A percentile compares a stretch with the other conserved stretches of the same genome.
phyloP scores from a whole-genome alignment of 2,113 vertebrate genomes.

The Cygnus buccinator region DNA sequence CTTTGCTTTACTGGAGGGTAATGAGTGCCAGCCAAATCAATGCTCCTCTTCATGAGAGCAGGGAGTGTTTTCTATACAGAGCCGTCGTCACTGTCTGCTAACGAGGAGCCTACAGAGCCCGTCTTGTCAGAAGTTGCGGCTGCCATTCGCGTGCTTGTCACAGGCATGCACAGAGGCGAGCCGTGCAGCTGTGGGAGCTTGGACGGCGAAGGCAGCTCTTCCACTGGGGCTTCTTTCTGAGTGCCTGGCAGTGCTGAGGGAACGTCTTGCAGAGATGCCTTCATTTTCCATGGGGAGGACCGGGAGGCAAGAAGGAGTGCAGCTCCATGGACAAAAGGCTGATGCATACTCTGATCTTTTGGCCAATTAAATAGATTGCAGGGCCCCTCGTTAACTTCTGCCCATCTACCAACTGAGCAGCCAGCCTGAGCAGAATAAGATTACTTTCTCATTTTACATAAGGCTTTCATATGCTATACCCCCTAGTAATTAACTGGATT shows the following conservation, averaged over 20 bases:
- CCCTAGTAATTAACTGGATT: conserved; percentile 37
- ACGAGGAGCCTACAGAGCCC: neutral
- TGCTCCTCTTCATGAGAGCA: neutral
- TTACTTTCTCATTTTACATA: conserved; percentile 5
- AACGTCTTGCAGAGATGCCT: neutral
- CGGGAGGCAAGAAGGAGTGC: neutral
- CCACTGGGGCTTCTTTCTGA: neutral
- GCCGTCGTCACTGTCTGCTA: neutral
- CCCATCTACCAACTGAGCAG: neutral
- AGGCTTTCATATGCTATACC: neutral
- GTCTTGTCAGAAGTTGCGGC: neutral
- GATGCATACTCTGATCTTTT: neutral
- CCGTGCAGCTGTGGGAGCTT: neutral
- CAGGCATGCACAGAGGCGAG: fast-evolving
- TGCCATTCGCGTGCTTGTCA: neutral
- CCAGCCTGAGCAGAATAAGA: neutral
- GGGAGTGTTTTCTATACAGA: fast-evolving
- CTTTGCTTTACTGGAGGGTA: fast-evolving
- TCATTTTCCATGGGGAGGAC: fast-evolving
- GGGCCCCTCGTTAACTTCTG: neutral
- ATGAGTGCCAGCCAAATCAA: fast-evolving
- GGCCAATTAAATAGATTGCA: neutral
- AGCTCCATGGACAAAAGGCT: fast-evolving
- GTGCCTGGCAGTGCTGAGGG: neutral
- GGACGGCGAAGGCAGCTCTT: neutral